A percentile compares a stretch with the other conserved stretches of the same genome.
These are phyloP conservation scores for Sialis fuliginosa DNA, from an alignment of 2,888 invertebrate species.

Conservation along the genomic window DNA sequence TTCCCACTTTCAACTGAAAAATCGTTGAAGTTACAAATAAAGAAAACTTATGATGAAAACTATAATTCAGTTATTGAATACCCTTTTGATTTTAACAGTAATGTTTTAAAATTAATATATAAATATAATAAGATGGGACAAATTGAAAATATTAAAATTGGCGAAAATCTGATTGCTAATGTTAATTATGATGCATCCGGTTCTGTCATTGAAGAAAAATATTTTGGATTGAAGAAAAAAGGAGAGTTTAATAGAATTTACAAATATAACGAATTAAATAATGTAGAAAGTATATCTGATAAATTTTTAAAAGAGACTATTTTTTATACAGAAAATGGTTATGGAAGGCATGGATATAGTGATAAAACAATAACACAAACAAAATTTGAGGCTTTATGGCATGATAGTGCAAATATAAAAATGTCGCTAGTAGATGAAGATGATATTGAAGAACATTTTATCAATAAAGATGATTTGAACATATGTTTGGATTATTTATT, in stretches of 20 bases:
- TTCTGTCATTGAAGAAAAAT: background rate
- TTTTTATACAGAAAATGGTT: constrained; percentile 9
- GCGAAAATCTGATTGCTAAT: background rate
- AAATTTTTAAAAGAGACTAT: constrained; percentile 8
- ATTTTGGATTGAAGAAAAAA: background rate
- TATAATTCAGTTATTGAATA: background rate
- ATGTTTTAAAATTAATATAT: constrained; percentile 4
- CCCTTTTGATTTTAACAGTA: constrained; percentile 2
- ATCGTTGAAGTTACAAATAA: background rate
- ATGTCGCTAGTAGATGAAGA: background rate
- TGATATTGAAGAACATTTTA: background rate
- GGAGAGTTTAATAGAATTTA: background rate
- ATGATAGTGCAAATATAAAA: background rate
- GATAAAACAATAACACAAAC: constrained; percentile 9
- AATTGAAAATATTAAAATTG: constrained; percentile 3
- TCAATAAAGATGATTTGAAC: too few relatives aligned
- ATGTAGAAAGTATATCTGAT: constrained; percentile 8
- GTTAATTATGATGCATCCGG: background rate
- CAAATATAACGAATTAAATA: constrained; percentile 9
- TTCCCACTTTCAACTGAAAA: background rate
- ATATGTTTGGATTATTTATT: too few relatives aligned
- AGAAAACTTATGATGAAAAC: background rate
- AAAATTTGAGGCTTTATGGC: constrained; percentile 9
- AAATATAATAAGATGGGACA: constrained; percentile 4
- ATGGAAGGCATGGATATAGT: constrained; percentile 11